A percentile compares a stretch with the other conserved stretches of the same genome.
phyloP scores from a whole-genome alignment of 2,113 vertebrate genomes.

The Phylloscopus trochilus region DNA sequence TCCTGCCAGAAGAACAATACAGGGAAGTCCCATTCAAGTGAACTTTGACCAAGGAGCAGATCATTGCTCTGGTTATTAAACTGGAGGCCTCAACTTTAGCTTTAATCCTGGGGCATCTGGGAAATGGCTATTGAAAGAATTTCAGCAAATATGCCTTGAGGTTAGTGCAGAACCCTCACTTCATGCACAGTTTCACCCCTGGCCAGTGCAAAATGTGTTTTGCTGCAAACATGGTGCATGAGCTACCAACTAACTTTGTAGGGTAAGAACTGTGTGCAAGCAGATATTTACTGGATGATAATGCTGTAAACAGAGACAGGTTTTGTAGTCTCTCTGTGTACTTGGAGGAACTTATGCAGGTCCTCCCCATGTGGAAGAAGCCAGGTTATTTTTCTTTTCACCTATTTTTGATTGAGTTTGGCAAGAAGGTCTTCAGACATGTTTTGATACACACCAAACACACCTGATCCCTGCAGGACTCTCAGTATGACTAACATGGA shows the following conservation, averaged over 20 bases:
- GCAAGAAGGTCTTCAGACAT: background rate
- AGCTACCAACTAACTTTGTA: background rate
- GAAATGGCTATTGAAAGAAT: background rate
- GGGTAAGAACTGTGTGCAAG: background rate
- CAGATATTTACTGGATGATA: background rate
- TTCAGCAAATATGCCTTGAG: background rate
- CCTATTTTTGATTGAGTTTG: background rate
- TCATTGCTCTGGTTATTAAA: background rate
- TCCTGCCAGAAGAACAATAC: background rate
- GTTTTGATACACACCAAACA: background rate
- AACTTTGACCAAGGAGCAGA: background rate
- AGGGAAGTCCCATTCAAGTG: background rate
- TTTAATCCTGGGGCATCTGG: background rate
- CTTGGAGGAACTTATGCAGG: background rate
- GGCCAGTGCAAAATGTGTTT: background rate
- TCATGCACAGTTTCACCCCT: background rate
- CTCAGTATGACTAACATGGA: background rate
- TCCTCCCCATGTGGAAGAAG: background rate
- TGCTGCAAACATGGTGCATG: background rate
- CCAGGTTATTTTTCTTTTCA: background rate
- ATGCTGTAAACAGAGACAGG: background rate
- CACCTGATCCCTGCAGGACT: background rate
- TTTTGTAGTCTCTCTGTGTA: background rate
- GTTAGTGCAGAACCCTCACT: background rate
- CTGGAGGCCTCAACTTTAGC: background rate